A percentile compares a stretch with the other conserved stretches of the same genome.
Conservation (phyloP, 2,888 invertebrate species). For the Chaitophorus viminalis region DNA sequence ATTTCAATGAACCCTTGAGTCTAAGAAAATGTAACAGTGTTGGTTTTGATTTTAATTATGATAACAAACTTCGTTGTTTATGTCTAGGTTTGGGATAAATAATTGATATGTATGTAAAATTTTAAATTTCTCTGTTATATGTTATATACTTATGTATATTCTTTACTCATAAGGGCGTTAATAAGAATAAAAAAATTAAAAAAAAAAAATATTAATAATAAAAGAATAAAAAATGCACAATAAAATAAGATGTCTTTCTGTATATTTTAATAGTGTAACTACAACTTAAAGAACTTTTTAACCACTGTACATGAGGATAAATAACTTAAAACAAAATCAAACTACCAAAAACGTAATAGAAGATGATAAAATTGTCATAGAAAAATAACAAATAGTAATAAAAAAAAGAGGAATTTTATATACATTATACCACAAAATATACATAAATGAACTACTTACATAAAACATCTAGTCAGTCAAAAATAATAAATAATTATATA, state of each 20-base stretch:
- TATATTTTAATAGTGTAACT: background rate
- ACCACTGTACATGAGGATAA: background rate
- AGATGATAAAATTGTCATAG: background rate
- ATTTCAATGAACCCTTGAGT: too few species aligned
- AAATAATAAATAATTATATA: conserved; percentile 20
- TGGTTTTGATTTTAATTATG: too few species aligned
- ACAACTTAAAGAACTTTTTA: background rate
- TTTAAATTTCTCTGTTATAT: too few species aligned
- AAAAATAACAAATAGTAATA: background rate
- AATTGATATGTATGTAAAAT: too few species aligned
- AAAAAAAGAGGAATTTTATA: background rate
- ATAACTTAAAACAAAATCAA: background rate
- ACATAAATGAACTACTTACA: conserved; percentile 5
- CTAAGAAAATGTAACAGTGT: too few species aligned
- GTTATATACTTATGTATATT: too few species aligned
- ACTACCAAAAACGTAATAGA: background rate
- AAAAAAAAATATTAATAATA: too few species aligned
- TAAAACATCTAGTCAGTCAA: conserved; percentile 48
- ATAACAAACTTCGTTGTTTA: too few species aligned
- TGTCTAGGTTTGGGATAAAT: too few species aligned
- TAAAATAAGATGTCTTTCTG: too few species aligned
- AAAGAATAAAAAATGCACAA: background rate
- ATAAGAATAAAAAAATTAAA: too few species aligned
- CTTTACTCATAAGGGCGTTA: too few species aligned
- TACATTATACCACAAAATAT: background rate